These are phyloP conservation scores for Avahi laniger DNA, from an alignment of 2,797 vertebrate genomes.

Conservation along the genomic window DNA sequence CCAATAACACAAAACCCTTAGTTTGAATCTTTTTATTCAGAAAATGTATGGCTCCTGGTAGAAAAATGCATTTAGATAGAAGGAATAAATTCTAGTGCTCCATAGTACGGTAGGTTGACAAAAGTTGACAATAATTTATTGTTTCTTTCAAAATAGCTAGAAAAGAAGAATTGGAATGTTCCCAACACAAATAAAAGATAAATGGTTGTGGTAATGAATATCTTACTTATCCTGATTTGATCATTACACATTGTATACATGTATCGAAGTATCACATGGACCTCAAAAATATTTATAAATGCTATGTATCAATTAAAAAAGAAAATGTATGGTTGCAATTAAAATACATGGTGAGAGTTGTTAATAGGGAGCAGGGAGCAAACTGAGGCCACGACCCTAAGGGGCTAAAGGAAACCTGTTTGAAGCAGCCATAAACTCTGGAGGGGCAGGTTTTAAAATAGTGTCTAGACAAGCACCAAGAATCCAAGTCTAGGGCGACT, in stretches of 20 bases:
- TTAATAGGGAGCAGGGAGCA: not conserved
- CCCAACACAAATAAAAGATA: not conserved
- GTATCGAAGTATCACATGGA: not conserved
- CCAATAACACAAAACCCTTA: not conserved
- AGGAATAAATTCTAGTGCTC: not conserved
- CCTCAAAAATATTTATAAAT: not conserved
- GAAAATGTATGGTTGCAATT: not conserved
- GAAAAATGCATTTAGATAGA: not conserved
- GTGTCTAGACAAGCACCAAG: not conserved
- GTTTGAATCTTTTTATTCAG: not conserved
- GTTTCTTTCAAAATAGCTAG: not conserved
- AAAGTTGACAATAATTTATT: not conserved
- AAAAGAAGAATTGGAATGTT: not conserved
- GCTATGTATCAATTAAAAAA: not conserved
- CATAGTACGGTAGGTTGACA: not conserved
- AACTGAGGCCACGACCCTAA: not conserved
- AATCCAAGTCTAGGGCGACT: not conserved
- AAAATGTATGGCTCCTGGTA: not conserved
- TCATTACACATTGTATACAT: not conserved
- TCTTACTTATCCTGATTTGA: not conserved
- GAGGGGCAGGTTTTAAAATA: not conserved
- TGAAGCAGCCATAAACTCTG: not conserved
- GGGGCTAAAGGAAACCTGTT: not conserved
- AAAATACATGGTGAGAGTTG: not conserved
- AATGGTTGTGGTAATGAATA: not conserved